Evolutionary conservation across 2,113 vertebrate species (phyloP).

Genomic region (Pionites leucogaster): DNA sequence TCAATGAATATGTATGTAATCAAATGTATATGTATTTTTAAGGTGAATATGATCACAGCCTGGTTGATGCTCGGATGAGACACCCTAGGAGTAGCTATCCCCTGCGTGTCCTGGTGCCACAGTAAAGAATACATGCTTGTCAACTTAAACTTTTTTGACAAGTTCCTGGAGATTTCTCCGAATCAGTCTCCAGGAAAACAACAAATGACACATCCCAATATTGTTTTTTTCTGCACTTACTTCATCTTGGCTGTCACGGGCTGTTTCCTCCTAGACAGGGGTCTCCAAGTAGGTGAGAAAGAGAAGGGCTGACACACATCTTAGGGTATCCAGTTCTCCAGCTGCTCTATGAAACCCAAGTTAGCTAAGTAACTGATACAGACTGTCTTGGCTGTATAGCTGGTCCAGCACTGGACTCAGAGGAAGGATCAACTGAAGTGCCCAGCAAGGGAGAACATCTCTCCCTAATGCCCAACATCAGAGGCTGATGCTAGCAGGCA

Average conservation of each 20-base stretch:
- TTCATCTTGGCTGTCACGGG: background rate
- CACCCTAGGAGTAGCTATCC: too few relatives aligned
- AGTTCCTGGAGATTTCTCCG: too few relatives aligned
- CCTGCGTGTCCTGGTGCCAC: too few relatives aligned
- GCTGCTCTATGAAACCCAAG: background rate
- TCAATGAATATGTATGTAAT: too few relatives aligned
- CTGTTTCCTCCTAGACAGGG: background rate
- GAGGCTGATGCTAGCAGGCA: background rate
- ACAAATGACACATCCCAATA: background rate
- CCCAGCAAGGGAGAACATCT: background rate
- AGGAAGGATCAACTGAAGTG: background rate
- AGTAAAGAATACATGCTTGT: too few relatives aligned
- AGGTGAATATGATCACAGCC: too few relatives aligned
- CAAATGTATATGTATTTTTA: too few relatives aligned
- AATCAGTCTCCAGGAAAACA: background rate
- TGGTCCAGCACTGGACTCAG: background rate
- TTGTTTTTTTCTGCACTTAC: background rate
- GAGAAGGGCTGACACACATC: background rate
- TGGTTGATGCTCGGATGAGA: too few relatives aligned
- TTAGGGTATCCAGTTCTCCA: background rate
- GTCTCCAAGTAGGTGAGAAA: background rate
- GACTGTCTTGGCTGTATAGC: background rate
- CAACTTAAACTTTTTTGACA: too few relatives aligned
- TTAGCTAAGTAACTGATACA: background rate
- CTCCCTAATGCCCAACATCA: rapidly evolving